Evolutionary conservation across 1,140 invertebrate genomes (phyloP).

Genomic region (Plutomurus gul): DNA sequence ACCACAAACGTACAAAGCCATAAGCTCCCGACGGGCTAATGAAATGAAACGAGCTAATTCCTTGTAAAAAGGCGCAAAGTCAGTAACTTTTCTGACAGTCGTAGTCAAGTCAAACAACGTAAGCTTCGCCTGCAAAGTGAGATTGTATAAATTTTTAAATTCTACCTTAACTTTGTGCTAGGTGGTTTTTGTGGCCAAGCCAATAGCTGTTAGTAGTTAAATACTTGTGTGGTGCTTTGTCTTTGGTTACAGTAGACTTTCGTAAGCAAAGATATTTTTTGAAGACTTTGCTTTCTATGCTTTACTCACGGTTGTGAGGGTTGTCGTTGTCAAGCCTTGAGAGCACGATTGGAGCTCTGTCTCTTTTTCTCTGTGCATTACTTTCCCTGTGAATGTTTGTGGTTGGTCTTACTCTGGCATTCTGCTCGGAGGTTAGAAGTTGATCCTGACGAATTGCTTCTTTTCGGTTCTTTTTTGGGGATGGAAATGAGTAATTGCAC

Average conservation of each 20-base stretch:
- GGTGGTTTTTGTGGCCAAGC: background rate
- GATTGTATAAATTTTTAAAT: slow-evolving; percentile 20
- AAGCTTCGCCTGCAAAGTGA: slow-evolving; percentile 5
- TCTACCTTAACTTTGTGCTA: background rate
- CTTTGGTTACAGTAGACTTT: too few relatives aligned
- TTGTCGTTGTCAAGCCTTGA: background rate
- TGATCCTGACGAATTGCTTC: slow-evolving; percentile 51
- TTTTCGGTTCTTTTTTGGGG: slow-evolving; percentile 45
- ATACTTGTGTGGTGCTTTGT: too few relatives aligned
- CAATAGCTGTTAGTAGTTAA: too few relatives aligned
- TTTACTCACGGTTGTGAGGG: too few relatives aligned
- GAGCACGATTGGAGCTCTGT: background rate
- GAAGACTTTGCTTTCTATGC: too few relatives aligned
- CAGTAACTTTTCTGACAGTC: background rate
- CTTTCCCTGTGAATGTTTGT: background rate
- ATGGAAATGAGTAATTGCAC: slow-evolving; percentile 49
- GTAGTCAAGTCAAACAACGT: background rate
- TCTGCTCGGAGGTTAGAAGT: slow-evolving; percentile 29
- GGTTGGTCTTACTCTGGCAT: slow-evolving; percentile 14
- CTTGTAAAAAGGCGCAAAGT: slow-evolving; percentile 28
- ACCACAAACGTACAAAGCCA: slow-evolving; percentile 1
- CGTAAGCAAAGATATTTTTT: too few relatives aligned
- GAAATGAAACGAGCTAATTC: slow-evolving; percentile 22
- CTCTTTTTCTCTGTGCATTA: background rate
- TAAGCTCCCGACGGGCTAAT: background rate